Base-by-base conservation (phyloP, 2,113 vertebrate genomes). In the Dromaius novaehollandiae region DNA sequence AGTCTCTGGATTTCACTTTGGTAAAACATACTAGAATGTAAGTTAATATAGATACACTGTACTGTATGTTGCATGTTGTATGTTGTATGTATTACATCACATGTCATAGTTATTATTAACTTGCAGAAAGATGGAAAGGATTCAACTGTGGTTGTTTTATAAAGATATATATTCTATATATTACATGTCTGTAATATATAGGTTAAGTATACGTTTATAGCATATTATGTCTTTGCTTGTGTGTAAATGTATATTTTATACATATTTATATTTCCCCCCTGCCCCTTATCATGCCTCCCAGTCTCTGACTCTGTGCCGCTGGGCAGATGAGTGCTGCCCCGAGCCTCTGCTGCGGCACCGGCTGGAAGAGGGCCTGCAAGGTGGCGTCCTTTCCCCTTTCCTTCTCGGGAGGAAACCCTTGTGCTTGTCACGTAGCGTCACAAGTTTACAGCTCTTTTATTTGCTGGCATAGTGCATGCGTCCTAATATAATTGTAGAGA, bases 381-480 rank as follows among this genome's bases (percentile, higher is more conserved):
- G 46, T 7, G 6, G 30, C 56, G 17, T 34, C 56, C 32, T 32
- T 60, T 60, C 30, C 56, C 7, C 0, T 0, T n/a, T 58, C 36
- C 6, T n/a, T 56, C 74, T 5, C 12, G 18, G 68, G 50, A 73
- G 22, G 64, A 44, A 70, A 16, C 7, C 11, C 9, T 51, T 1
- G 0, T 4, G 11, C 0, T 0, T 50, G 17, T 24, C 15, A 51
- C 6, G 9, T 38, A 28, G 26, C 1, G 0, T 68, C 7, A 5
- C 0, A 19, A 69, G 14, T 56, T 61, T 36, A 38, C 48, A 76
- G 26, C 8, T 30, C 34, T 75, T 89, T 19, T 4, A 0, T 85
- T 91, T 71, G 22, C 18, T 17, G 26, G 40, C 44, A 5, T 18
- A 3, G 8, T 22, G 0, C 8, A 1, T 20, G 51, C 1, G 1